Base-by-base conservation (phyloP, 2,888 invertebrate species). In the Dynastes maya region DNA sequence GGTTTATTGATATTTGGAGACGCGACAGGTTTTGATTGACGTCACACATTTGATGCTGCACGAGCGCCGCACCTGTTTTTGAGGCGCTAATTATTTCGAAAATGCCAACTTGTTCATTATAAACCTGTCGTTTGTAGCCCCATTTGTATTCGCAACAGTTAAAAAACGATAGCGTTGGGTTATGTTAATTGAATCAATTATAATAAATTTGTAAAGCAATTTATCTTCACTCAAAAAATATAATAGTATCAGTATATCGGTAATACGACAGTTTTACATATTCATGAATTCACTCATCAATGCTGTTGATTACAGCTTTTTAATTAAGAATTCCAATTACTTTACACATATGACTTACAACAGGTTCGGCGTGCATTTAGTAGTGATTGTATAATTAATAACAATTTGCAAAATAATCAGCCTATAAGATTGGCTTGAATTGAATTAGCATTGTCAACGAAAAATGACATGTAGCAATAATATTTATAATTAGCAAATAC, bases 11-110 rank as follows among this genome's bases (percentile, higher is more conserved):
- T 67, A 61, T 77, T 70, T 58, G 58, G 45, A 70, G 64, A 58
- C 77, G 61, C 58, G 68, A 70, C 77, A 70, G 77, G 58, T 40
- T 70, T 77, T 77, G 77, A 77, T 77, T 77, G 77, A 77, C 77
- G 77, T 67, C 68, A 68, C 77, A 70, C 77, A 77, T 68, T 53
- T 77, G 77, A 77, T 77, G 70, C 29, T 53, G 61, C 68, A 70
- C 77, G 55, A n/a, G 16, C 58, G 45, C 58, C 67, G 58, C 77
- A 77, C 53, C 77, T 77, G 77, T 67, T 77, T 77, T 77, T 40
- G 68, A 68, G 70, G 77, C 45, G 77, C 77, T 77, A 77, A 77
- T 77, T 61, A 77, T 70, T 70, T 40, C 49, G 61, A 70, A 77
- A 77, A 77, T 68, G 45, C 63, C 55, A 53, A 58, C 67, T 65